Conservation (phyloP, 2,113 vertebrate species). For the Plecturocebus donacophilus region DNA sequence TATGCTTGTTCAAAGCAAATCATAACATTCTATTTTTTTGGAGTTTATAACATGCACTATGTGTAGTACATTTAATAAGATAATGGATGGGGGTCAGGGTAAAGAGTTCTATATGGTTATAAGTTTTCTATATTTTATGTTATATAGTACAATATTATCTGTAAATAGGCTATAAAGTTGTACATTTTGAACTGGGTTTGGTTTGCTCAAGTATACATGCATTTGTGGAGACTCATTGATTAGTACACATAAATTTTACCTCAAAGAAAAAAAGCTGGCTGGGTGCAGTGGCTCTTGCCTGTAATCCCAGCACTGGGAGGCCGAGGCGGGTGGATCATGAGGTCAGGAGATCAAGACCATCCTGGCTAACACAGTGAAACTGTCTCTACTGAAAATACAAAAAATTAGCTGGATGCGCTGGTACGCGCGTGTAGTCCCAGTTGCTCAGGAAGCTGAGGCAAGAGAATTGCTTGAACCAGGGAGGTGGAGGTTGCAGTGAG, state of each 20-base stretch:
- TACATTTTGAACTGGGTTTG: background rate
- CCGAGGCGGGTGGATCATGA: no score
- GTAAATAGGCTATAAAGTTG: background rate
- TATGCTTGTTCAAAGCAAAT: background rate
- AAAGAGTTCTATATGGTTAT: background rate
- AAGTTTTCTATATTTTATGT: background rate
- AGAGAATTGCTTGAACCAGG: no score
- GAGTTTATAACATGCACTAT: background rate
- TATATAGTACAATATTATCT: background rate
- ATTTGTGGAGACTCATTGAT: background rate
- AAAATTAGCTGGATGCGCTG: no score
- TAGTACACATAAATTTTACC: background rate
- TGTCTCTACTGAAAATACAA: no score
- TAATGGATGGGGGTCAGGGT: background rate
- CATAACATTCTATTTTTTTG: background rate
- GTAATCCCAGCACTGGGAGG: no score
- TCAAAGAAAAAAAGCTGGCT: background rate
- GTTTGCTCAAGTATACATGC: background rate
- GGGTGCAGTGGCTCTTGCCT: no score
- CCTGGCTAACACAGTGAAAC: no score
- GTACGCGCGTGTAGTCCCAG: no score
- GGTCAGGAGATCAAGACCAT: no score
- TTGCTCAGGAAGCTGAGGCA: no score
- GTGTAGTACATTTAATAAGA: background rate
- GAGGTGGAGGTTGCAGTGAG: no score